Conservation (phyloP, 2,113 vertebrate species). For the Menidia beryllina region DNA sequence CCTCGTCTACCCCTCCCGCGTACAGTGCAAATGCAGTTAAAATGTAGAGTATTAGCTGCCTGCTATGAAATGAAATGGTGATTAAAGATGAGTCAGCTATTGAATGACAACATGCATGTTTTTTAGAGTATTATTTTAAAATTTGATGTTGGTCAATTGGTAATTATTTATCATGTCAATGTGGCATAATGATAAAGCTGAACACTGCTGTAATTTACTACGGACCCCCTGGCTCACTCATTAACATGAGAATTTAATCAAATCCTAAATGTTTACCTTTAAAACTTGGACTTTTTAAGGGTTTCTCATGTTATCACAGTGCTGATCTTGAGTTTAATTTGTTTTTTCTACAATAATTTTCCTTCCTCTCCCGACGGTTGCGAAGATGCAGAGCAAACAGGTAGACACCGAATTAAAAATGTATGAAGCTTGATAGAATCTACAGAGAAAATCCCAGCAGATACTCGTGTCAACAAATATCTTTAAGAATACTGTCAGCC, state of each 20-base stretch:
- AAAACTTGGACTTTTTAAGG: background rate
- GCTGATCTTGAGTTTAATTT: too few species aligned
- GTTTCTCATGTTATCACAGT: too few species aligned
- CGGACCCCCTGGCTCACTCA: background rate
- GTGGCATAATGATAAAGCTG: conserved; percentile 19
- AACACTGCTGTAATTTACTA: conserved; percentile 17
- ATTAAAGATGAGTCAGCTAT: too few species aligned
- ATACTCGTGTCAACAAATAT: background rate
- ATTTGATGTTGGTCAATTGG: background rate
- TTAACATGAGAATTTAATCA: conserved; percentile 5
- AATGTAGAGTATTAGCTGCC: background rate
- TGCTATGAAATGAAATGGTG: too few species aligned
- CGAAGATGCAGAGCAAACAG: too few species aligned
- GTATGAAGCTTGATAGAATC: background rate
- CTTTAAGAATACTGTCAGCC: background rate
- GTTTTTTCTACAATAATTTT: too few species aligned
- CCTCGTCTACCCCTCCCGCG: background rate
- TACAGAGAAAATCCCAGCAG: background rate
- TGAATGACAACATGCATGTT: too few species aligned
- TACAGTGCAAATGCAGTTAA: background rate
- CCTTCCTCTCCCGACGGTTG: too few species aligned
- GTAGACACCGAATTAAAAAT: too few species aligned
- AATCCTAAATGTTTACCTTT: background rate
- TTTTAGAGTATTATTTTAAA: too few species aligned
- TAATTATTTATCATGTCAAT: conserved; percentile 52